These are phyloP conservation scores for Phrixothrix hirtus DNA, from an alignment of 2,888 invertebrate genomes.

Conservation along the genomic window DNA sequence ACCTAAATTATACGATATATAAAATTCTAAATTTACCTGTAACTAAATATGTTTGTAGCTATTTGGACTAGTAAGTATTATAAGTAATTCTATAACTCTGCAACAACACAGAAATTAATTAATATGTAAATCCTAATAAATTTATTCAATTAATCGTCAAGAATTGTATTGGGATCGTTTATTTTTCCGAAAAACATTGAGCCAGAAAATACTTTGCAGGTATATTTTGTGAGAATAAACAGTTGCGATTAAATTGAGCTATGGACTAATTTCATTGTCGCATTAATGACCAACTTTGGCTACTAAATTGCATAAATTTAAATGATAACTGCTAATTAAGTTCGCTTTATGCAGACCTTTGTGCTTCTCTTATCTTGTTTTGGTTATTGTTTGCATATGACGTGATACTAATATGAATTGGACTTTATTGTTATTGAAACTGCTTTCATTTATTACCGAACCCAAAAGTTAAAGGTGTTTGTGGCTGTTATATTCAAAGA, in stretches of 20 bases:
- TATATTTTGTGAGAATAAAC: constrained; percentile 18
- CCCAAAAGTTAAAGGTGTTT: neutral
- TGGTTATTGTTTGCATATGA: constrained; percentile 22
- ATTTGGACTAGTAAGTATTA: no score
- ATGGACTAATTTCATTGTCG: constrained; percentile 24
- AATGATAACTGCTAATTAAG: constrained; percentile 28
- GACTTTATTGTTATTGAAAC: constrained; percentile 14
- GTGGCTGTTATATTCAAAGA: no score
- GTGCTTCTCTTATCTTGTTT: constrained; percentile 24
- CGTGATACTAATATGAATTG: constrained; percentile 22
- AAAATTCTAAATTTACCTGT: no score
- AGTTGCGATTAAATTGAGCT: constrained; percentile 17
- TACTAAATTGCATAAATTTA: constrained; percentile 26
- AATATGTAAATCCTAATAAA: no score
- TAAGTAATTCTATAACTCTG: no score
- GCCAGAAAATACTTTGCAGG: constrained; percentile 1
- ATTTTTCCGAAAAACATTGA: no score
- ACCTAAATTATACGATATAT: no score
- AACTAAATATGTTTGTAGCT: no score
- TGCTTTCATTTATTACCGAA: neutral
- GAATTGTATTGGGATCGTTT: no score
- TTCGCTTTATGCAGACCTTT: constrained; percentile 21
- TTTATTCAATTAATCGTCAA: no score
- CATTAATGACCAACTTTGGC: constrained; percentile 25
- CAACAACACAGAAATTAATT: no score